Conservation (phyloP, 2,888 invertebrate species). For the Andrena marginata region DNA sequence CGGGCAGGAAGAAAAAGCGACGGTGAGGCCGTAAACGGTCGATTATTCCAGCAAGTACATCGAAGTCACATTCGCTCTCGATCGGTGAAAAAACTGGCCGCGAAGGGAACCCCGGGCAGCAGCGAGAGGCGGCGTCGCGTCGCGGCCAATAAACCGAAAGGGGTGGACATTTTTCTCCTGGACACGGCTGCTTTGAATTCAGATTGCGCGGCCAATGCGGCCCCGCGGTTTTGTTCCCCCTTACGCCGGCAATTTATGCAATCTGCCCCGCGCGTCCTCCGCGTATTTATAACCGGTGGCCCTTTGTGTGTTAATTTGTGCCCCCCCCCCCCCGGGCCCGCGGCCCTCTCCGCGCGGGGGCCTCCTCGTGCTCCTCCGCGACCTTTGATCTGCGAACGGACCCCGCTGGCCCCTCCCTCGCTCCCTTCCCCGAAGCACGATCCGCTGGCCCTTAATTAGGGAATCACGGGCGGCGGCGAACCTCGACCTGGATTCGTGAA, state of each 20-base stretch:
- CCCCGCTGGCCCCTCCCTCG: not conserved
- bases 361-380: conserved; percentile 36
- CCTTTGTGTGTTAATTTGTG: conserved; percentile 85
- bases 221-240: conserved; percentile 79
- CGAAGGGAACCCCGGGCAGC: conserved; percentile 40
- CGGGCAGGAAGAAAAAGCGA: not conserved
- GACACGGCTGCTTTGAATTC: conserved; percentile 82
- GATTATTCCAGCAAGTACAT: conserved; percentile 46
- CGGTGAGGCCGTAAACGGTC: conserved; percentile 26
- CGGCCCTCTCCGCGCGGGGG: conserved; percentile 44
- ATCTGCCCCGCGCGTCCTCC: conserved; percentile 77
- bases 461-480: not conserved
- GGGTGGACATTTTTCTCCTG: conserved; percentile 68
- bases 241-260: conserved; percentile 82
- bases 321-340: conserved; percentile 55
- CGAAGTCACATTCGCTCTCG: conserved; percentile 22
- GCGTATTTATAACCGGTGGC: conserved; percentile 81
- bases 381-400: conserved; percentile 61
- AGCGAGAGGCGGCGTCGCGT: conserved; percentile 15
- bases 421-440: conserved; percentile 44
- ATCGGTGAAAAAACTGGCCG: conserved; percentile 48
- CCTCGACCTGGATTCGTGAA: conserved; percentile 3
- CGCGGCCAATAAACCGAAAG: conserved; percentile 67
- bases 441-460: conserved; percentile 46
- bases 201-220: conserved; percentile 78